Evolutionary conservation across 2,888 invertebrate species (phyloP).

Genomic region (Meliscaeva auricollis): DNA sequence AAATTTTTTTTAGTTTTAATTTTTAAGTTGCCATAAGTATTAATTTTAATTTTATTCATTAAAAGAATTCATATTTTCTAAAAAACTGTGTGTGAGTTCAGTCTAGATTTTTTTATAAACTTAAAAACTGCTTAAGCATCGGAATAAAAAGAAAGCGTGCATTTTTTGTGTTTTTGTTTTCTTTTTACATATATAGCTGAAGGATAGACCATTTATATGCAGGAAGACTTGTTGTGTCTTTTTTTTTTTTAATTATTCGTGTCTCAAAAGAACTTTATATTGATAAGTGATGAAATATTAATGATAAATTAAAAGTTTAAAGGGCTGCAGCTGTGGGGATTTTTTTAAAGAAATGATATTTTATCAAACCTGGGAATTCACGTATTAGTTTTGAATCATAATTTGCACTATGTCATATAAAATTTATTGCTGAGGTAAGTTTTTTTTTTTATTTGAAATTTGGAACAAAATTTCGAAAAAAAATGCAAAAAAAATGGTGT

Average conservation of each 20-base stretch:
- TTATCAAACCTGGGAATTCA: not conserved
- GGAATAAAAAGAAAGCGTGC: constrained; percentile 72
- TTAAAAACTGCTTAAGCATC: constrained; percentile 68
- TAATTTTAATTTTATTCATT: constrained; percentile 12
- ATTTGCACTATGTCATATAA: too few relatives aligned
- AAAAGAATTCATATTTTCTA: constrained; percentile 39
- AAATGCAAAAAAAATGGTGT: too few relatives aligned
- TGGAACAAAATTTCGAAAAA: too few relatives aligned
- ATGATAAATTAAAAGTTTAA: constrained; percentile 19
- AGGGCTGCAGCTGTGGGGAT: not conserved
- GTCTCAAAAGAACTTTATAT: constrained; percentile 19
- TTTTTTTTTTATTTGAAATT: too few relatives aligned
- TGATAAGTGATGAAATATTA: not conserved
- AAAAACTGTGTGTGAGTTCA: constrained; percentile 50
- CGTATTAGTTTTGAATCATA: too few relatives aligned
- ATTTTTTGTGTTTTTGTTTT: constrained; percentile 59
- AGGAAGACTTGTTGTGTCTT: constrained; percentile 30
- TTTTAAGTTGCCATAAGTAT: constrained; percentile 60
- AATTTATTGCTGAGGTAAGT: too few relatives aligned
- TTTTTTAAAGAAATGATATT: not conserved
- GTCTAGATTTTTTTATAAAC: constrained; percentile 52
- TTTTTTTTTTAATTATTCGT: constrained; percentile 13
- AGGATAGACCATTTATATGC: constrained; percentile 64
- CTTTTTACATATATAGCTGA: constrained; percentile 62
- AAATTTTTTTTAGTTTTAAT: not conserved